phyloP scores from a whole-genome alignment of 2,888 invertebrate genomes.

The Endotricha flammealis region DNA sequence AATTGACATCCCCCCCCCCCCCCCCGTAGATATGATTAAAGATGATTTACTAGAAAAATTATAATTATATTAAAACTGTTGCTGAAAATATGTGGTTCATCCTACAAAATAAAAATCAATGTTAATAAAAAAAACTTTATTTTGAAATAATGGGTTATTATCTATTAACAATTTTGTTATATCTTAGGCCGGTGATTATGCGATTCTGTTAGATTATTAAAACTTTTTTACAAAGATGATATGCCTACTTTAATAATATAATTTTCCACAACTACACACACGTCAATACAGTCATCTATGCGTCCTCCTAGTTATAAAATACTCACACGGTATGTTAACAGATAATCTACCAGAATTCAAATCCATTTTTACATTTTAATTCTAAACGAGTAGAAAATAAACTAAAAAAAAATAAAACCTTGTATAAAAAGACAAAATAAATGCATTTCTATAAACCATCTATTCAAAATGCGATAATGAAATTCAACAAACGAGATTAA shows the following conservation, averaged over 20 bases:
- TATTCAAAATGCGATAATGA: constrained; percentile 64
- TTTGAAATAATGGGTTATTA: constrained; percentile 76
- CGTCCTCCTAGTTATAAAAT: constrained; percentile 24
- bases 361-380: constrained; percentile 44
- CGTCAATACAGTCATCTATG: constrained; percentile 22
- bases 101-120: constrained; percentile 20
- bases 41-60: too few species aligned
- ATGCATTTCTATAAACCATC: constrained; percentile 72
- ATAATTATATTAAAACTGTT: too few species aligned
- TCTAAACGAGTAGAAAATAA: constrained; percentile 68
- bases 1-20: too few species aligned
- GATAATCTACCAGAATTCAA: constrained; percentile 75
- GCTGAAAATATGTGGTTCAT: too few species aligned
- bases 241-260: constrained; percentile 61
- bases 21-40: too few species aligned
- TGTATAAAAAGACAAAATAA: constrained; percentile 75
- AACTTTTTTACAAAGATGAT: constrained; percentile 68
- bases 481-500: constrained; percentile 69
- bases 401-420: constrained; percentile 59
- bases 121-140: constrained; percentile 66
- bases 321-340: constrained; percentile 57
- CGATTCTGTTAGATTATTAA: constrained; percentile 58
- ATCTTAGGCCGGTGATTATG: constrained; percentile 70
- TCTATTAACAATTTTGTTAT: constrained; percentile 74
- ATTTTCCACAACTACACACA: constrained; percentile 22